Conservation (phyloP, 2,113 vertebrate species). For the Plotosus lineatus region DNA sequence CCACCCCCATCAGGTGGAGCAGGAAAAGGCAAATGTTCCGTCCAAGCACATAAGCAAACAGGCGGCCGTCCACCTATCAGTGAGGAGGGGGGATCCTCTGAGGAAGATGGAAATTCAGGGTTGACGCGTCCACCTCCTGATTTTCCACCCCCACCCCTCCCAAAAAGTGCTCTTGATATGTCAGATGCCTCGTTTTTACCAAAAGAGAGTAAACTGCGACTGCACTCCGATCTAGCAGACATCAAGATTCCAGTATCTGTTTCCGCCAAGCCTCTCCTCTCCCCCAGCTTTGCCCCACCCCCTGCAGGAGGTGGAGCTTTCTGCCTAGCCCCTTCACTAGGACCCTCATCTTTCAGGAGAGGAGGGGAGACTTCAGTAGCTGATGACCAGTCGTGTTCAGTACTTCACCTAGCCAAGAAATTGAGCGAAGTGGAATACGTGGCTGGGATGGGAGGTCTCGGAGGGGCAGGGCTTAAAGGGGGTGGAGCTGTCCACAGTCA, state of each 20-base stretch:
- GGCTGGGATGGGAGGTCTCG: conserved; percentile 66
- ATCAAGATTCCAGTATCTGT: conserved; percentile 60
- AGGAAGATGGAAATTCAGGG: conserved; percentile 74
- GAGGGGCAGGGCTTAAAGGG: conserved; percentile 55
- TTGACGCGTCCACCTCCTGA: conserved; percentile 81
- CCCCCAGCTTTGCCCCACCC: conserved; percentile 41
- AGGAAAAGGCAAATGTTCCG: conserved; percentile 69
- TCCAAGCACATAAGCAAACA: conserved; percentile 61
- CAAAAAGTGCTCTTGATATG: conserved; percentile 76
- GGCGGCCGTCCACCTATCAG: conserved; percentile 64
- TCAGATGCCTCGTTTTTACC: conserved; percentile 65
- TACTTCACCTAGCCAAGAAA: conserved; percentile 94
- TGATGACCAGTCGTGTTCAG: conserved; percentile 93
- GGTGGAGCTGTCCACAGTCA: conserved; percentile 55
- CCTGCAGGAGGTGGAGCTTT: conserved; percentile 65
- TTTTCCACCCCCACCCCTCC: conserved; percentile 85
- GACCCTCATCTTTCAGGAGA: conserved; percentile 52
- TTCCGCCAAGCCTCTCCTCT: conserved; percentile 44
- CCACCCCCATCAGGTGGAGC: conserved; percentile 50
- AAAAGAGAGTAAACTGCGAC: conserved; percentile 64
- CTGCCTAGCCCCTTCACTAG: conserved; percentile 58
- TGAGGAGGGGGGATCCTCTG: conserved; percentile 81
- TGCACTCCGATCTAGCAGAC: conserved; percentile 72
- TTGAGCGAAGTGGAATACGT: conserved; percentile 90
- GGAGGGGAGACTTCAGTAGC: conserved; percentile 56